Evolutionary conservation across 2,888 invertebrate genomes (phyloP).

Genomic region (Drosophila prolongata): DNA sequence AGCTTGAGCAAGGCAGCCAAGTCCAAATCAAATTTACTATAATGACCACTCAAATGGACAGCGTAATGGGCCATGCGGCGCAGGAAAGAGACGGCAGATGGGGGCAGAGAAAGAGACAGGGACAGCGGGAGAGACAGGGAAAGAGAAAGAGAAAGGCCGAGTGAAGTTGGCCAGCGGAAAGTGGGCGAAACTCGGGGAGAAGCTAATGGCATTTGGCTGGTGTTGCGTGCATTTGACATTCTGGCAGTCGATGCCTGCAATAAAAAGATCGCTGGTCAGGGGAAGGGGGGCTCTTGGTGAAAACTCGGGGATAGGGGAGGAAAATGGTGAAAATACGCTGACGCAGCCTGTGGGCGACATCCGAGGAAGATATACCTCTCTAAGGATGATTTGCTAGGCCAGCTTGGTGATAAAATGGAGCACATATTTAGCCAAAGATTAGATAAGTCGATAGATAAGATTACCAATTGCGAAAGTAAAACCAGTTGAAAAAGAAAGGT

Average conservation of each 20-base stretch:
- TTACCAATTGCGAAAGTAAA: neutral
- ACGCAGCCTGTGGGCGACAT: slow-evolving; percentile 26
- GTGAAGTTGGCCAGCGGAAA: slow-evolving; percentile 20
- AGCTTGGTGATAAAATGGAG: slow-evolving; percentile 16
- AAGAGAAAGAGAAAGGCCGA: slow-evolving; percentile 14
- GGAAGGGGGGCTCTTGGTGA: no score
- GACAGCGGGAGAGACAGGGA: neutral
- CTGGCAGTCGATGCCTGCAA: slow-evolving; percentile 30
- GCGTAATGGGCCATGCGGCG: slow-evolving; percentile 69
- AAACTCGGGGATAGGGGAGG: neutral
- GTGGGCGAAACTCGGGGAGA: slow-evolving; percentile 29
- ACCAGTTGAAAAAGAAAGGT: slow-evolving; percentile 2
- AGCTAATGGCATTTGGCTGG: slow-evolving; percentile 47
- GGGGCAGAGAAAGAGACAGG: slow-evolving; percentile 19
- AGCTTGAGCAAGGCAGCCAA: slow-evolving; percentile 58
- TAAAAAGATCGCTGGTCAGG: neutral
- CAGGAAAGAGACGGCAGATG: slow-evolving; percentile 8
- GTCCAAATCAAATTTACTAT: slow-evolving; percentile 78
- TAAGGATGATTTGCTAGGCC: slow-evolving; percentile 18
- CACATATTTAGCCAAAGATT: slow-evolving; percentile 19
- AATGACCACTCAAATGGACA: slow-evolving; percentile 79
- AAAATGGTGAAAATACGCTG: slow-evolving; percentile 1
- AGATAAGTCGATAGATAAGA: slow-evolving; percentile 17
- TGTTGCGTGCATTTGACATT: slow-evolving; percentile 51
- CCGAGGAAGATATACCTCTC: slow-evolving; percentile 1